Evolutionary conservation across 2,113 vertebrate genomes (phyloP).

Genomic region (Pholis gunnellus): DNA sequence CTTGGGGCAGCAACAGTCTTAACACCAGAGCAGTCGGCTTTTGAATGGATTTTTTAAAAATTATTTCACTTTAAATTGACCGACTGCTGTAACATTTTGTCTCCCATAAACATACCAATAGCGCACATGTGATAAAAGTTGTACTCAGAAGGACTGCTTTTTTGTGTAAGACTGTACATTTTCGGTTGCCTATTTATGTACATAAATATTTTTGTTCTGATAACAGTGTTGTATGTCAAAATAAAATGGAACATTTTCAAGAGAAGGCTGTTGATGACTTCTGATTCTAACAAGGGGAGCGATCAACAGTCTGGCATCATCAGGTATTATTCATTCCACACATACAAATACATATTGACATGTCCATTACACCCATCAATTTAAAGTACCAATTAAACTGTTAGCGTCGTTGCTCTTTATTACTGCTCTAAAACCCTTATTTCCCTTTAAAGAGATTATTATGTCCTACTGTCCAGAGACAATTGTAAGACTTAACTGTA

Average conservation of each 20-base stretch:
- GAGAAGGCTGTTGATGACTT: constrained; percentile 53
- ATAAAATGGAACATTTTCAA: constrained; percentile 84
- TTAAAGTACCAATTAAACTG: constrained; percentile 19
- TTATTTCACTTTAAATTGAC: constrained; percentile 66
- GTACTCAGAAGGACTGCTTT: constrained; percentile 63
- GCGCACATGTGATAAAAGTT: constrained; percentile 58
- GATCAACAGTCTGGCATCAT: constrained; percentile 5
- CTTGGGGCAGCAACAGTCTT: constrained; percentile 42
- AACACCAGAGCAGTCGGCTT: constrained; percentile 45
- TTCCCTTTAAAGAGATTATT: constrained; percentile 17
- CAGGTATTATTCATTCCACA: constrained; percentile 15
- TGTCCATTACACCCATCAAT: constrained; percentile 32
- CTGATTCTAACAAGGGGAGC: constrained; percentile 5
- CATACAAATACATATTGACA: constrained; percentile 40
- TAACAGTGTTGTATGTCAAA: constrained; percentile 77
- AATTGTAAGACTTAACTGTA: constrained; percentile 22
- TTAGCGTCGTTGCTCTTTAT: constrained; percentile 9
- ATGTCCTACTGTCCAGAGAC: constrained; percentile 15
- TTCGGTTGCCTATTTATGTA: constrained; percentile 85
- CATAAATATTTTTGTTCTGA: constrained; percentile 81
- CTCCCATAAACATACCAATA: constrained; percentile 62
- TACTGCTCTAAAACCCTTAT: constrained; percentile 29
- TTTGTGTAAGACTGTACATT: constrained; percentile 77
- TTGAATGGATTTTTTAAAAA: constrained; percentile 45
- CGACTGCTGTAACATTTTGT: constrained; percentile 72